A percentile compares a stretch with the other conserved stretches of the same genome.
These are phyloP conservation scores for Mythimna vitellina DNA, from an alignment of 2,888 invertebrate genomes.

Conservation along the genomic window DNA sequence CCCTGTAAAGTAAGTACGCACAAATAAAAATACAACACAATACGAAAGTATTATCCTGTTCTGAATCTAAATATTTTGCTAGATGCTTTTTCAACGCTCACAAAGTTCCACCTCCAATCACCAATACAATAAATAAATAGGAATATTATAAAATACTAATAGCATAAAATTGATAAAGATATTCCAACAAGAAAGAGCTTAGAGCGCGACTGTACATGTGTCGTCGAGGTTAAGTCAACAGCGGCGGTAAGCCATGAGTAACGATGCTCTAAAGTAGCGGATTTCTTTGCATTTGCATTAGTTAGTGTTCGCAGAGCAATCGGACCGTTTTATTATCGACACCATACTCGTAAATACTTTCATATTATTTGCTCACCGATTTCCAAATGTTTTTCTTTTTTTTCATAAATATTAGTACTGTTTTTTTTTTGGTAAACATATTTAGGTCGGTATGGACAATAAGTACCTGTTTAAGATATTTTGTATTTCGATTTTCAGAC, in stretches of 20 bases:
- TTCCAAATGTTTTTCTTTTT: constrained; percentile 30
- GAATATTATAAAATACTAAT: constrained; percentile 13
- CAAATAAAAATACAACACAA: background rate
- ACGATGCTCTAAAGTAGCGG: constrained; percentile 84
- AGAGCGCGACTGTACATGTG: constrained; percentile 65
- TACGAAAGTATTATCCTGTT: background rate
- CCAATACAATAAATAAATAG: constrained; percentile 6
- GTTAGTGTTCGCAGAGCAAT: constrained; percentile 69
- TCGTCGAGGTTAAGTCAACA: constrained; percentile 80
- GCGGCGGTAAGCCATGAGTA: constrained; percentile 82
- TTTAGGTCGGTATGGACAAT: background rate
- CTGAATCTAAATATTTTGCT: background rate
- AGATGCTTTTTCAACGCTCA: background rate
- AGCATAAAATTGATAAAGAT: constrained; percentile 43
- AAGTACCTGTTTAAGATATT: background rate
- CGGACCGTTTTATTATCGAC: constrained; percentile 72
- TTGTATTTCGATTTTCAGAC: constrained; percentile 38
- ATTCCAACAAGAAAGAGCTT: constrained; percentile 33
- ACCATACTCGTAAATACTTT: constrained; percentile 72
- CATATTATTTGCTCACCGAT: constrained; percentile 69
- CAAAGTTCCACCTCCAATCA: background rate
- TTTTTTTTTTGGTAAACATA: background rate
- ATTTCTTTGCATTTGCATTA: constrained; percentile 83
- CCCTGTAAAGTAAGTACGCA: background rate
- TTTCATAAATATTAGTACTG: background rate